These are phyloP conservation scores for Biston betularia DNA, from an alignment of 2,888 invertebrate genomes.

Conservation along the genomic window DNA sequence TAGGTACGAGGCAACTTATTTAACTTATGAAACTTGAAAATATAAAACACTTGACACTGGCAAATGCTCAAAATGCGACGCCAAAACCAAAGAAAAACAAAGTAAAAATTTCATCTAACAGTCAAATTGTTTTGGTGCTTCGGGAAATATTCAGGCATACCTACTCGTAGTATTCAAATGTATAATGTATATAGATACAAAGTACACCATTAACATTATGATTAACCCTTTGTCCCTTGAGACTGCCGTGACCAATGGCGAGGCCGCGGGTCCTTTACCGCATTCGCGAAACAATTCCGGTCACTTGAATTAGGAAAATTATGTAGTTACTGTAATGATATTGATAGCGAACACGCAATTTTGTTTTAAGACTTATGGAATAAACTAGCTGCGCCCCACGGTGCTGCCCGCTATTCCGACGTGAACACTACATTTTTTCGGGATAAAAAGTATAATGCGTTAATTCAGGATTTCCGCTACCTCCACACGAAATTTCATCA, in stretches of 20 bases:
- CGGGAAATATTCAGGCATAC: neutral
- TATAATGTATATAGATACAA: neutral
- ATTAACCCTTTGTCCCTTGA: slow-evolving; percentile 26
- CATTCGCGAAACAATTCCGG: slow-evolving; percentile 32
- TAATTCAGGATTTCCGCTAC: too few species aligned
- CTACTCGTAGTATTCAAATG: neutral
- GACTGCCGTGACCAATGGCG: slow-evolving; percentile 28
- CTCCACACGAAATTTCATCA: too few species aligned
- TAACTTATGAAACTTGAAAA: too few species aligned
- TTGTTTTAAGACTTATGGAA: neutral
- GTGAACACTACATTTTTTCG: too few species aligned
- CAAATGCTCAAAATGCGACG: too few species aligned
- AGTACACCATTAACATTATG: slow-evolving; percentile 24
- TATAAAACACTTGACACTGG: too few species aligned
- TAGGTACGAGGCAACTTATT: too few species aligned
- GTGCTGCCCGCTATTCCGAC: too few species aligned
- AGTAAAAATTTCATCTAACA: too few species aligned
- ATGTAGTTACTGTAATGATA: slow-evolving; percentile 22
- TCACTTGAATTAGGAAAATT: slow-evolving; percentile 30
- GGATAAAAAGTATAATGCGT: too few species aligned
- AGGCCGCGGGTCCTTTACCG: slow-evolving; percentile 23
- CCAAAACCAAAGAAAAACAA: too few species aligned
- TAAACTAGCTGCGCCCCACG: neutral
- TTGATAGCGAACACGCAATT: slow-evolving; percentile 9
- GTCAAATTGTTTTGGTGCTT: neutral